These are phyloP conservation scores for Carabus problematicus DNA, from an alignment of 2,888 invertebrate species.

Conservation along the genomic window DNA sequence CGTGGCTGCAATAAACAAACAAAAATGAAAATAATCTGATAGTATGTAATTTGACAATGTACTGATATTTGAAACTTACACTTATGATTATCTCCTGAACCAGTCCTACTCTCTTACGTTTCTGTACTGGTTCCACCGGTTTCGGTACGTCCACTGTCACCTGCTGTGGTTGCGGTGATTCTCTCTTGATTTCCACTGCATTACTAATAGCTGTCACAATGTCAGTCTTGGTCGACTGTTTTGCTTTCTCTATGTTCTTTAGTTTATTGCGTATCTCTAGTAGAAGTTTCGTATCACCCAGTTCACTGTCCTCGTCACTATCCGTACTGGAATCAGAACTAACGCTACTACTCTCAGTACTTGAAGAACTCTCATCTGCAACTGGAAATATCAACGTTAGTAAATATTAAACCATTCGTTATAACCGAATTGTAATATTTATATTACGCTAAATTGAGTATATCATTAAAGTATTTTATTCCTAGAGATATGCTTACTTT, in stretches of 20 bases:
- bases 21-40: conserved; percentile 1
- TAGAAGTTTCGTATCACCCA: conserved; percentile 56
- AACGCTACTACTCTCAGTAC: conserved; percentile 56
- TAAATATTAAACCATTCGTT: too few species aligned
- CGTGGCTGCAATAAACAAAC: conserved; percentile 67
- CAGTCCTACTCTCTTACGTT: conserved; percentile 63
- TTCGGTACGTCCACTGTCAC: conserved; percentile 46
- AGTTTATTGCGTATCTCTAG: conserved; percentile 55
- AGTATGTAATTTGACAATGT: neutral
- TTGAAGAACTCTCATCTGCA: conserved; percentile 53
- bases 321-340: conserved; percentile 62
- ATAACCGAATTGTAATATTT: neutral
- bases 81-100: conserved; percentile 72
- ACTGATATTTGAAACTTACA: conserved; percentile 60
- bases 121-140: conserved; percentile 50
- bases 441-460: conserved; percentile 9
- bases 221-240: conserved; percentile 45
- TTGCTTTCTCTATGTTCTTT: conserved; percentile 54
- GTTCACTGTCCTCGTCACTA: conserved; percentile 60
- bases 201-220: conserved; percentile 26
- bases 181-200: conserved; percentile 52
- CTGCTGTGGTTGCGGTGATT: conserved; percentile 31
- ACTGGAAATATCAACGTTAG: conserved; percentile 47
- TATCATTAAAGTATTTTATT: neutral
- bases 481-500: conserved; percentile 29